Percentiles rank a stretch among this genome's conserved stretches.
phyloP scores from a whole-genome alignment of 2,888 invertebrate species.

The Aporophyla lueneburgensis region DNA sequence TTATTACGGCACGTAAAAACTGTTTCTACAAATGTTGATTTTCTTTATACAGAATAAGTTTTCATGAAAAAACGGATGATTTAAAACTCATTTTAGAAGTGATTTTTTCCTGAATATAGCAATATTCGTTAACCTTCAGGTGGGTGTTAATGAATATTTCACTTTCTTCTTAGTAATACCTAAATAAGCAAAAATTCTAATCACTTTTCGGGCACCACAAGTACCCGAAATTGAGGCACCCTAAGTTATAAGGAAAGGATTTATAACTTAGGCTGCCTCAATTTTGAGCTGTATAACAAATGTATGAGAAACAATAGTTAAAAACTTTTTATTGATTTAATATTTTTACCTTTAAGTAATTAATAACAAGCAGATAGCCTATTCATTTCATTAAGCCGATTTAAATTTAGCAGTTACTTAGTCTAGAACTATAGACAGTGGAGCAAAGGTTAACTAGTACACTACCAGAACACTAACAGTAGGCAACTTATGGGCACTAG shows the following conservation, averaged over 20 bases:
- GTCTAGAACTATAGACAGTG: not conserved
- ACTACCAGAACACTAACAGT: not conserved
- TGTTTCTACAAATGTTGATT: too few relatives aligned
- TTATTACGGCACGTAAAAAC: not conserved
- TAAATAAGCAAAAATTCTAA: not conserved
- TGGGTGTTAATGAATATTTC: not conserved
- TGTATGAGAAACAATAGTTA: too few relatives aligned
- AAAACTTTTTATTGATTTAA: too few relatives aligned
- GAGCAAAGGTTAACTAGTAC: conserved; percentile 10
- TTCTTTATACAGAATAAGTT: too few relatives aligned
- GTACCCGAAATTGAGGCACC: too few relatives aligned
- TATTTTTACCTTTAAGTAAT: too few relatives aligned
- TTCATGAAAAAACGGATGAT: too few relatives aligned
- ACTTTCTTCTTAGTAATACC: not conserved
- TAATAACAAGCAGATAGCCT: not conserved
- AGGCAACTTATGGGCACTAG: conserved; percentile 15
- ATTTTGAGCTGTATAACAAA: too few relatives aligned
- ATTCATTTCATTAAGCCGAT: not conserved
- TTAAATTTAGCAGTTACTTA: not conserved
- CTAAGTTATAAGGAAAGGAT: too few relatives aligned
- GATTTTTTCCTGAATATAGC: not conserved
- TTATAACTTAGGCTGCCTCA: too few relatives aligned
- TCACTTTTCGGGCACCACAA: too few relatives aligned
- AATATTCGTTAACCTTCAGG: too few relatives aligned
- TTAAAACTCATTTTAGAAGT: not conserved